phyloP scores from a whole-genome alignment of 2,113 vertebrate genomes.

The Malurus alboscapulatus region DNA sequence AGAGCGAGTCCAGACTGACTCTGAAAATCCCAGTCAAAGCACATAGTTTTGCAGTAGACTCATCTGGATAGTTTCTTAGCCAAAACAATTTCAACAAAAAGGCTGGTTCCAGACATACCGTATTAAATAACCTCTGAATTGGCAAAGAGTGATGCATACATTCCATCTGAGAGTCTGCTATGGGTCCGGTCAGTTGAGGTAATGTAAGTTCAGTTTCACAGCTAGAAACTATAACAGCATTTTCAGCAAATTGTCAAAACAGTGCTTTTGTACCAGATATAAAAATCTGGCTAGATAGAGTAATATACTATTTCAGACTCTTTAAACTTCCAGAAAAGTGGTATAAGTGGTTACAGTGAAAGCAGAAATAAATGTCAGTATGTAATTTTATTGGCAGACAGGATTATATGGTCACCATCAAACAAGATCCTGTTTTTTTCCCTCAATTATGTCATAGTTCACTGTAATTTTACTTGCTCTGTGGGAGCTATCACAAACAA shows the following conservation, averaged over 20 bases:
- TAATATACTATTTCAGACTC: neutral
- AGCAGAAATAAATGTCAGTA: constrained; percentile 18
- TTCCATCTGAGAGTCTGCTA: constrained; percentile 63
- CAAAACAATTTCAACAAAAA: constrained; percentile 69
- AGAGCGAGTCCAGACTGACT: neutral
- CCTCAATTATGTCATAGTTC: constrained; percentile 45
- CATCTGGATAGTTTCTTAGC: constrained; percentile 65
- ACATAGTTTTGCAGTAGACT: constrained; percentile 61
- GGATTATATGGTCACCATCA: neutral
- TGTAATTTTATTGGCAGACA: constrained; percentile 36
- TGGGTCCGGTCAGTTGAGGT: constrained; percentile 62
- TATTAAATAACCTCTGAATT: constrained; percentile 73
- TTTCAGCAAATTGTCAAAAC: constrained; percentile 33
- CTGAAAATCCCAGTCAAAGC: constrained; percentile 61
- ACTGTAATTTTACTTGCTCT: constrained; percentile 29
- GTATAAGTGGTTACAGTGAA: neutral
- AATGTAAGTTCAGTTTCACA: constrained; percentile 60
- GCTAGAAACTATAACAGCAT: constrained; percentile 6
- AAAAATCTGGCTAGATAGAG: neutral
- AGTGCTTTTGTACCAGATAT: neutral
- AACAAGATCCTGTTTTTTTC: neutral
- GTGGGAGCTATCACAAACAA: neutral
- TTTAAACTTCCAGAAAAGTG: neutral
- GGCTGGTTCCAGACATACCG: constrained; percentile 64
- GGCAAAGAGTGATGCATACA: constrained; percentile 63